Base-by-base conservation (phyloP, 2,888 invertebrate genomes). In the Xanthorhoe designata region DNA sequence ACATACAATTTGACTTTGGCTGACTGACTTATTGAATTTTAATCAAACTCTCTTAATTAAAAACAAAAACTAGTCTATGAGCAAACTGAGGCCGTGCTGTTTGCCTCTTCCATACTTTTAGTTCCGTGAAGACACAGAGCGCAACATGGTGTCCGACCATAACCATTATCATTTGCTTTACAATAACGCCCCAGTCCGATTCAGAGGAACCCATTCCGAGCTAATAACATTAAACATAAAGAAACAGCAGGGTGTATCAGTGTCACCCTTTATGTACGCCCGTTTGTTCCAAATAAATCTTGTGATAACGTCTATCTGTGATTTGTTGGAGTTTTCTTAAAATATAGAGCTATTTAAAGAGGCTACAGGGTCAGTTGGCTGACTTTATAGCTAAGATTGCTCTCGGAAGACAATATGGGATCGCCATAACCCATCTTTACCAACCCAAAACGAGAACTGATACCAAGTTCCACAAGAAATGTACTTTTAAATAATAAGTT, bases 101-200 rank as follows among this genome's bases (percentile, higher is more conserved):
- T 6, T 32, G 74, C 42, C 77, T 57, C 75, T 81, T 86, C 84
- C 74, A 80, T 73, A 67, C 10, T 70, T 71, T 66, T 78, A 77
- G 74, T 76, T 69, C 64, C 66, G 74, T 68, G 68, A 70, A 67
- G 77, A 79, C 83, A 87, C 87, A 87, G 87, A 86, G 82, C 90
- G 80, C 92, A 84, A 88, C 90, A 88, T 90, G 92, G 86, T 86
- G 88, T 87, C 88, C 83, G 68, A 78, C 83, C 81, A 89, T 91
- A 85, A 89, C 87, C 89, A 89, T 91, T 88, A 91, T 88, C 90
- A 89, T 92, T 92, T 88, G 89, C 86, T 84, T 86, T 80, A 91
- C 90, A 91, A 92, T 90, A 87, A 87, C 81, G 84, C 85, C 79
- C 83, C 79, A 84, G 83, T 85, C 81, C 83, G 85, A 88, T 87